Evolutionary conservation across 2,797 vertebrate genomes (phyloP), one percentile per base, ranked within the genome.

Genomic region (Anableps anableps): DNA sequence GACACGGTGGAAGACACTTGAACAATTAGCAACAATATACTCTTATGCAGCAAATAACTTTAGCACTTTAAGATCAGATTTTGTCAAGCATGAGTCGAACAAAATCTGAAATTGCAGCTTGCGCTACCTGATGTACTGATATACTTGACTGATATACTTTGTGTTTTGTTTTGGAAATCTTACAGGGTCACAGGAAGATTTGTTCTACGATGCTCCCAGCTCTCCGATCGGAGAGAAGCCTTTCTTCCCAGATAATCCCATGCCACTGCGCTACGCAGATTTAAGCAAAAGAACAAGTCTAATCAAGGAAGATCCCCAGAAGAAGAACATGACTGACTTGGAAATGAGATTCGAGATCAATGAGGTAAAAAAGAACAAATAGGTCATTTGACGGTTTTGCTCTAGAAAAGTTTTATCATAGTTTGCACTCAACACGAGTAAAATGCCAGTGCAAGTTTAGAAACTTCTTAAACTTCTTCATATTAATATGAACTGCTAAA

Each of bases 121-220:
- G 47, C 50, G 16, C 23, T 41, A 13, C 74, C 9, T n/a, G 43
- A 26, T n/a, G 13, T 31, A 5, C n/a, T n/a, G n/a, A n/a, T n/a
- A n/a, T n/a, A n/a, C n/a, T 17, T 64, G 34, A 64, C 34, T 38
- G 21, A 43, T 71, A 7, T 1, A 36, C 4, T 45, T 71, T 26
- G 11, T 45, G 31, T 75, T 47, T 76, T 76, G n/a, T 47, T 48
- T 76, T 47, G 10, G 9, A 74, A 14, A 70, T 36, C 36, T 13
- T 41, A 88, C 94, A 98, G 97, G 98, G 55, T 98, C 98, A 55
- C 97, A 99, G 76, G 99, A 99, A 83, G 98, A 99, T 91, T 83
- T 96, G 81, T 99, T 97, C 93, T 99, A 95, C 75, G 99, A 99
- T 85, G 98, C 98, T 34, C 96, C 96, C 34, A 97, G 94, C 89